A percentile compares a stretch with the other conserved stretches of the same genome.
These are phyloP conservation scores for Zophobas morio DNA, from an alignment of 1,140 invertebrate genomes.

Conservation along the genomic window DNA sequence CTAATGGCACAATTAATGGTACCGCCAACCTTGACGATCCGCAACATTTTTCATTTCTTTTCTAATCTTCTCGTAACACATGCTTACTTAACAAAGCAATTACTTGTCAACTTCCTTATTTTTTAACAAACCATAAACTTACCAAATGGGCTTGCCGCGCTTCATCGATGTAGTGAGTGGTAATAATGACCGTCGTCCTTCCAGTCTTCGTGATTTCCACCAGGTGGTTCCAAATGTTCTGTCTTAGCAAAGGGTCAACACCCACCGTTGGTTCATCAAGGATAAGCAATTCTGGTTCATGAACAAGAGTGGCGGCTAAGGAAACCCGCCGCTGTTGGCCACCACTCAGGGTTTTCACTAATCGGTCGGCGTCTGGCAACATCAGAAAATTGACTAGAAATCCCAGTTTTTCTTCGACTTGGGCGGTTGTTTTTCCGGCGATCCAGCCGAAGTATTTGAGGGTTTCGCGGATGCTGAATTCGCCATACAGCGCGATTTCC, in stretches of 20 bases:
- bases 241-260: constrained; percentile 92
- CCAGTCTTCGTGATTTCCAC: constrained; percentile 89
- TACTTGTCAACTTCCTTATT: not conserved
- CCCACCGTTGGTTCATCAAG: constrained; percentile 96
- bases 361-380: constrained; percentile 76
- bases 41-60: not conserved
- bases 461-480: constrained; percentile 93
- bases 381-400: constrained; percentile 87
- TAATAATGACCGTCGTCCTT: constrained; percentile 95
- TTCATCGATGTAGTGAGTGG: constrained; percentile 98
- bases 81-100: not conserved
- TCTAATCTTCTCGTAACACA: constrained; percentile 5
- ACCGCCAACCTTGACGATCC: constrained; percentile 6
- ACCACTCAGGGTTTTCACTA: constrained; percentile 90
- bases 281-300: constrained; percentile 92
- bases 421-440: constrained; percentile 81
- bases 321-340: constrained; percentile 92
- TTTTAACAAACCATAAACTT: constrained; percentile 64
- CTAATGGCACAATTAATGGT: constrained; percentile 34
- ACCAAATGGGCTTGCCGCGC: constrained; percentile 90
- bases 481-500: constrained; percentile 92
- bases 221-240: constrained; percentile 96
- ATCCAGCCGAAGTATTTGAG: constrained; percentile 94
- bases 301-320: constrained; percentile 88
- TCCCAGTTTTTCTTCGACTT: constrained; percentile 83